Base-by-base conservation (phyloP, 92 coral and sea anemone species). In the Phenganax marumi region DNA sequence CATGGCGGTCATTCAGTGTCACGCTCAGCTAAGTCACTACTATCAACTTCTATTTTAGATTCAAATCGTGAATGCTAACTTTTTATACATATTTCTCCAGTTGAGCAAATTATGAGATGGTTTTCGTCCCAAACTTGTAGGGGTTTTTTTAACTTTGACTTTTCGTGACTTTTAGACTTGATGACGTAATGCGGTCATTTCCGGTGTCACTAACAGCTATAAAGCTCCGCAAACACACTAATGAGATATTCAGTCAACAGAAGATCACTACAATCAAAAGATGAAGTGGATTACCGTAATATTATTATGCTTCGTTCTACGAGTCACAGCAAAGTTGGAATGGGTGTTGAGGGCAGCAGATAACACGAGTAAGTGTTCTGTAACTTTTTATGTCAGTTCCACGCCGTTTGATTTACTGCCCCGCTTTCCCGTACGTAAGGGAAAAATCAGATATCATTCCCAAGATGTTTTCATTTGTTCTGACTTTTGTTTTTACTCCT, bases 1-100 rank as follows among this genome's bases (percentile, higher is more conserved):
- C 11, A 23, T 25, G n/a, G 22, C 60, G 79, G 64, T 50, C 79
- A 52, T 16, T 53, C 79, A 74, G 46, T 74, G 79, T 74, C 79
- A 52, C 10, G 10, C 8, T 17, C 39, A 24, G 53, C 25, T 50
- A 49, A 49, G 6, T 33, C 43, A 33, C 43, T 33, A 33, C 43
- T 33, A 33, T 33, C 43, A 33, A 33, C 43, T 33, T 33, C 3
- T 33, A 33, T 33, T 33, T 33, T 33, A 33, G 5, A 33, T 33
- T 5, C 2, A 33, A 33, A 33, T 33, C 43, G 43, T 33, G 43
- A 5, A 2, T 33, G 43, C 43, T 33, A 33, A 33, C 2, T 33
- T 5, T 33, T 33, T 33, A 33, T 33, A 33, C 43, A 33, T 33
- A 33, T 33, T 33, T 33, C 43, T 2, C 43, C 43, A 33, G 3